These are phyloP conservation scores for Leptothorax acervorum DNA, from an alignment of 2,888 invertebrate genomes.

Conservation along the genomic window DNA sequence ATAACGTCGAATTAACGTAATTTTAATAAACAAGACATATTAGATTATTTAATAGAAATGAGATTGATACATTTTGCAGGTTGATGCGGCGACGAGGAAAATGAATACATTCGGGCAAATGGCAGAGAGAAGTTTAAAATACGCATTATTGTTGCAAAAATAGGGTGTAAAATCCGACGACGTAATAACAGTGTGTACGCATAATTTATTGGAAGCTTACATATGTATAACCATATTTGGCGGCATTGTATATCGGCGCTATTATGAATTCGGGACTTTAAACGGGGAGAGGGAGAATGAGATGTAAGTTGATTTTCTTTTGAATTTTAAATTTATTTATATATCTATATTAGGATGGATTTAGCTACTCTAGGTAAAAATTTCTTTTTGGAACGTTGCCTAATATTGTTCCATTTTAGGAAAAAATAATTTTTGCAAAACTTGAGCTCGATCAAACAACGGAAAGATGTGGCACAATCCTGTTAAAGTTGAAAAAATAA, in stretches of 20 bases:
- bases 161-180: conserved; percentile 70
- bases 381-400: too few species aligned
- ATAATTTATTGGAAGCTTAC: conserved; percentile 75
- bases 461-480: too few species aligned
- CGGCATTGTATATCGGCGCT: conserved; percentile 73
- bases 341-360: too few species aligned
- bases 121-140: conserved; percentile 73
- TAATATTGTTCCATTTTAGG: too few species aligned
- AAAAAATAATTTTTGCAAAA: too few species aligned
- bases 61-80: neutral
- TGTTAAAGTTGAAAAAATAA: too few species aligned
- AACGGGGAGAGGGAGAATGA: conserved; percentile 30
- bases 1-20: too few species aligned
- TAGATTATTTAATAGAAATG: neutral
- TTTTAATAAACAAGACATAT: neutral
- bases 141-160: conserved; percentile 77
- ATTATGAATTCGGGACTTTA: conserved; percentile 77
- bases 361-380: too few species aligned
- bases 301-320: conserved; percentile 45
- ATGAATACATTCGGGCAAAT: conserved; percentile 72
- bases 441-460: too few species aligned
- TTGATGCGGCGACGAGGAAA: conserved; percentile 70
- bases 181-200: conserved; percentile 70
- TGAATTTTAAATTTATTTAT: neutral
- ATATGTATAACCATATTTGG: conserved; percentile 70